Evolutionary conservation across 2,113 vertebrate genomes (phyloP).

Genomic region (Donacobius atricapilla): DNA sequence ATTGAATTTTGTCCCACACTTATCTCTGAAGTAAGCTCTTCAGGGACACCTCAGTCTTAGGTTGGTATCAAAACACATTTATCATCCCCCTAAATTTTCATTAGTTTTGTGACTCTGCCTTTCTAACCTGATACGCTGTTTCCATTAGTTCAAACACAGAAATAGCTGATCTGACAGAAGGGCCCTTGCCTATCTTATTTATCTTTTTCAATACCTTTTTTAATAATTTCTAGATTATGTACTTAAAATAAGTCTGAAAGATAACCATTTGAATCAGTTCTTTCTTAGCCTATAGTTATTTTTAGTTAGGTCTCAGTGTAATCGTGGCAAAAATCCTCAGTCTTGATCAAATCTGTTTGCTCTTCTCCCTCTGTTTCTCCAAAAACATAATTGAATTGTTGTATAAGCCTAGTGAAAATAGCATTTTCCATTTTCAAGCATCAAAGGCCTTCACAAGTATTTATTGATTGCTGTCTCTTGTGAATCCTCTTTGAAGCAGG

Average conservation of each 20-base stretch:
- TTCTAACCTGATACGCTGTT: background rate
- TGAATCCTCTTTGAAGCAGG: slow-evolving; percentile 9
- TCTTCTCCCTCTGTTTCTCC: background rate
- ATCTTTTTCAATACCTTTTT: background rate
- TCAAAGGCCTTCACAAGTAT: slow-evolving; percentile 6
- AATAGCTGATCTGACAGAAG: background rate
- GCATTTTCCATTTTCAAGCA: slow-evolving; percentile 42
- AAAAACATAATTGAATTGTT: slow-evolving; percentile 4
- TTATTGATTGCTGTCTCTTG: slow-evolving; percentile 16
- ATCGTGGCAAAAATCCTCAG: background rate
- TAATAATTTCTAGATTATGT: background rate
- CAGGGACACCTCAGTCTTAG: background rate
- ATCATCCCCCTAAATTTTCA: background rate
- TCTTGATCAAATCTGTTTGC: background rate
- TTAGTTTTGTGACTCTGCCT: background rate
- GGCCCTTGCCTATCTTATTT: background rate
- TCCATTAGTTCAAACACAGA: background rate
- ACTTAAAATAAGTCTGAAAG: background rate
- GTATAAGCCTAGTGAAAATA: slow-evolving; percentile 1
- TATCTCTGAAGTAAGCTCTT: background rate
- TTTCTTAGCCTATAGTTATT: background rate
- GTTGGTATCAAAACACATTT: slow-evolving; percentile 23
- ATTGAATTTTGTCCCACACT: background rate
- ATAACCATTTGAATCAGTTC: background rate
- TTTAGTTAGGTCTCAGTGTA: background rate